These are phyloP conservation scores for Litocranius walleri DNA, from an alignment of 2,113 vertebrate genomes.

Conservation along the genomic window DNA sequence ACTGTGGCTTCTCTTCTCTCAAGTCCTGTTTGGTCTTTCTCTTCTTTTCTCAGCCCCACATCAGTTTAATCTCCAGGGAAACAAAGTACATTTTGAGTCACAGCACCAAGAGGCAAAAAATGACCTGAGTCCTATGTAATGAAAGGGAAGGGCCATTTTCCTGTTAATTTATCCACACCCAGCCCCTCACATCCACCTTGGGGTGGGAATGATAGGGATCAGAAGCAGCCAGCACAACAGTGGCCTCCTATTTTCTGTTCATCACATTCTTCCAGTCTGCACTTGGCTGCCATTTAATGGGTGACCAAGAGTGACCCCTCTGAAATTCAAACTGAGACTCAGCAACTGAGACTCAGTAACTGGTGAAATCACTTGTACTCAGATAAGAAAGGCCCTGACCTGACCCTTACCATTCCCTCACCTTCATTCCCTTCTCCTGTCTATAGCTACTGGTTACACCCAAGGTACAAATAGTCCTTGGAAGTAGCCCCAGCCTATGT, in stretches of 20 bases:
- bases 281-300: background rate
- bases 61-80: slow-evolving; percentile 11
- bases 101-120: background rate
- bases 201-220: background rate
- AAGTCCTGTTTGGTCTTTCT: background rate
- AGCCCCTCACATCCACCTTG: background rate
- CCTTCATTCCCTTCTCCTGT: background rate
- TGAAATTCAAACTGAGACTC: background rate
- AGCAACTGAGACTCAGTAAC: background rate
- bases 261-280: background rate
- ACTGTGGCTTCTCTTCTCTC: background rate
- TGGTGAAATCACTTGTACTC: background rate
- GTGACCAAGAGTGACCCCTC: background rate
- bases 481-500: slow-evolving; percentile 9
- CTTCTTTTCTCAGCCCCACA: background rate
- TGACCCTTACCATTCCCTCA: background rate
- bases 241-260: background rate
- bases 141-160: background rate
- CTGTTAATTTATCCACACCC: background rate
- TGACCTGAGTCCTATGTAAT: background rate
- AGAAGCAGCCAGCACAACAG: background rate
- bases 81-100: slow-evolving; percentile 23
- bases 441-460: slow-evolving; percentile 21
- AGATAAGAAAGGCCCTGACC: background rate
- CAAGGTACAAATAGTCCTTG: slow-evolving; percentile 49